phyloP scores from a whole-genome alignment of 2,888 invertebrate species.

The Odontomyia ornata region DNA sequence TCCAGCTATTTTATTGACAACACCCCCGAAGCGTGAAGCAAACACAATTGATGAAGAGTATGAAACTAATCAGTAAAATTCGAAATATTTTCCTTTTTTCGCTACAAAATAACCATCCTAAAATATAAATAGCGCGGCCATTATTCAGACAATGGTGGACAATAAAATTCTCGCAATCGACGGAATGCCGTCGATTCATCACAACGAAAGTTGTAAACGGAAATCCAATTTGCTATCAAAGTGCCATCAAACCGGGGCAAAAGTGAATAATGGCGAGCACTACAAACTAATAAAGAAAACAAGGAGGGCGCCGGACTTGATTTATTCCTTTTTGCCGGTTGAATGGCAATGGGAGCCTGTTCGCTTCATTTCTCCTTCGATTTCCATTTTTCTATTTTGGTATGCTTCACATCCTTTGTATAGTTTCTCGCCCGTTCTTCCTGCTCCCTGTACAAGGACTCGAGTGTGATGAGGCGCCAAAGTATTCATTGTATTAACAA shows the following conservation, averaged over 20 bases:
- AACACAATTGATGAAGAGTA: constrained; percentile 6
- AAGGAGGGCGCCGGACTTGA: constrained; percentile 39
- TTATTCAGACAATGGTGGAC: constrained; percentile 41
- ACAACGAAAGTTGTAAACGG: constrained; percentile 40
- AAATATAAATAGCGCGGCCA: constrained; percentile 26
- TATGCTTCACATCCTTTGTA: constrained; percentile 16
- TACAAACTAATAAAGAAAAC: constrained; percentile 45
- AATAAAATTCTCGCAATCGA: constrained; percentile 45
- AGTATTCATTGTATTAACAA: constrained; percentile 32
- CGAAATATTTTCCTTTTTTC: constrained; percentile 34
- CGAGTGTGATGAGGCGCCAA: constrained; percentile 22
- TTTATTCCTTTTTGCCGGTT: constrained; percentile 38
- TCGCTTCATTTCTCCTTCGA: constrained; percentile 39
- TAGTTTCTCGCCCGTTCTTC: neutral
- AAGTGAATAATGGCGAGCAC: constrained; percentile 45
- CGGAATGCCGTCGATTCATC: constrained; percentile 43
- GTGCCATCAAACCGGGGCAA: constrained; percentile 43
- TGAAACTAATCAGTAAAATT: constrained; percentile 35
- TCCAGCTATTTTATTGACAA: neutral
- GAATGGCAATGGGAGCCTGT: constrained; percentile 32
- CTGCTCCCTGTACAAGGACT: neutral
- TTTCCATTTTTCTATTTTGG: constrained; percentile 38
- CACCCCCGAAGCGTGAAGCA: neutral
- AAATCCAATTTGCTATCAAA: constrained; percentile 45
- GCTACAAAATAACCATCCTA: constrained; percentile 13